Percentiles rank a stretch among this genome's conserved stretches.
Conservation (phyloP, 2,797 vertebrate species). For the Galaxias olidus region DNA sequence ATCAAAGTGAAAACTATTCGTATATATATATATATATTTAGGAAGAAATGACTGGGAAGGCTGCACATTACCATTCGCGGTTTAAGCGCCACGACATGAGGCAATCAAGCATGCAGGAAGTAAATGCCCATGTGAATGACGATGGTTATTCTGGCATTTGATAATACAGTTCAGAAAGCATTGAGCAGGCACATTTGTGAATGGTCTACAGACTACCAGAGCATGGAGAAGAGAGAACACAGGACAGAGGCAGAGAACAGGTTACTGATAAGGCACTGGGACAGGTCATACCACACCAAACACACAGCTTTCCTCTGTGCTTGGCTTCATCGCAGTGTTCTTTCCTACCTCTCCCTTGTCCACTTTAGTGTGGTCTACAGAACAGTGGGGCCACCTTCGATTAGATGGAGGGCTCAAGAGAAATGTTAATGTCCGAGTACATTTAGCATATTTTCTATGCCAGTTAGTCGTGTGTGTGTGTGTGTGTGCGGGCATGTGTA, state of each 20-base stretch:
- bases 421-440: constrained; percentile 15
- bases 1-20: constrained; percentile 20
- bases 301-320: constrained; percentile 1
- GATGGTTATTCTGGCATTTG: constrained; percentile 36
- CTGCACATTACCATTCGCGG: constrained; percentile 27
- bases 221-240: neutral
- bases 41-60: neutral
- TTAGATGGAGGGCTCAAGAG: constrained; percentile 16
- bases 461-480: constrained; percentile 3
- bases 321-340: constrained; percentile 4
- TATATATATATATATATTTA: constrained; percentile 7
- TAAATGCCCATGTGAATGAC: constrained; percentile 9
- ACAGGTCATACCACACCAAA: constrained; percentile 33
- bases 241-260: constrained; percentile 18
- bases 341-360: constrained; percentile 19
- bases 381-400: constrained; percentile 18
- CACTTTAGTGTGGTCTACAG: constrained; percentile 37
- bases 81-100: constrained; percentile 24
- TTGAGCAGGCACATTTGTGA: constrained; percentile 34
- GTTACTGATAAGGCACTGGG: constrained; percentile 32
- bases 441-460: constrained; percentile 3
- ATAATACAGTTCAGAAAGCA: constrained; percentile 35
- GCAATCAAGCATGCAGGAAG: constrained; percentile 29
- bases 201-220: constrained; percentile 9
- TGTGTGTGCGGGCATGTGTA: constrained; percentile 20